Evolutionary conservation across 2,797 vertebrate species (phyloP), one percentile per base, ranked within the genome.

Genomic region (Dryobates pubescens): DNA sequence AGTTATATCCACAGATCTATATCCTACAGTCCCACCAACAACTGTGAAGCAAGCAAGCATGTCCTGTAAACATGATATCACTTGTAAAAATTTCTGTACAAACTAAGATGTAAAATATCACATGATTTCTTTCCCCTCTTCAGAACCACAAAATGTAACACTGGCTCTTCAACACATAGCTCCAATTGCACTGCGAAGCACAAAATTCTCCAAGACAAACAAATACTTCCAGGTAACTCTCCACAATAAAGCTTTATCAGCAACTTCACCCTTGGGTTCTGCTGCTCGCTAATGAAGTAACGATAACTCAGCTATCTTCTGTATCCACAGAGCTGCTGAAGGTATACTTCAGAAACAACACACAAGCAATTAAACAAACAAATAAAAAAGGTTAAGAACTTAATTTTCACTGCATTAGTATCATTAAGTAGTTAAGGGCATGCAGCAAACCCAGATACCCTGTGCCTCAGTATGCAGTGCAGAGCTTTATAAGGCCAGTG

Each of bases 321-420:
- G 58, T 8, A 18, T 24, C 9, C 64, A 56, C 58, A 78, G 80
- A 82, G 47, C 82, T 93, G 72, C 17, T 85, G 81, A 86, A 90
- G 45, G 18, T 17, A 41, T 27, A 58, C 27, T 58, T 95, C 84
- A 36, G 76, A 65, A 68, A 79, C 20, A 9, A 82, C 75, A 74
- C 19, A 58, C 88, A 94, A 96, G 90, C 72, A 88, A 89, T 75
- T 86, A 79, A 17, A 43, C 14, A 43, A 43, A 43, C 41, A 43
- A 49, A 23, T 7, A 17, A 86, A 92, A 91, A 94, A 91, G 38
- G 30, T 64, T 38, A 38, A 72, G 22, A 77, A 56, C 67, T 71
- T 84, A 32, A 61, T 82, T 93, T 93, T 92, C 86, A 93, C 67
- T 61, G 53, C 65, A 89, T 93, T 89, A 81, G 92, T 51, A 53